phyloP scores from a whole-genome alignment of 2,113 vertebrate species.

The Vombatus ursinus region DNA sequence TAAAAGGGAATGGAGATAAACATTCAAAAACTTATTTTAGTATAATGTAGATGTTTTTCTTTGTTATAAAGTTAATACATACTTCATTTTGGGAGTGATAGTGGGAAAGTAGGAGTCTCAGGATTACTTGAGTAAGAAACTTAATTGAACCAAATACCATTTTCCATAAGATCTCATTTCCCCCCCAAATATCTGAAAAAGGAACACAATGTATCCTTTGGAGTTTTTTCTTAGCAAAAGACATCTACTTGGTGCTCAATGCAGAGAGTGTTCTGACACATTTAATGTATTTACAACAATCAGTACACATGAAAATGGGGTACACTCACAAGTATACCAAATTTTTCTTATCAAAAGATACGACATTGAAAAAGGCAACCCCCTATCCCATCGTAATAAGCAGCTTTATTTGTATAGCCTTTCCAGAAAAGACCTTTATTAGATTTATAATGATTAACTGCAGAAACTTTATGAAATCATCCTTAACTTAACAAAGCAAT shows the following conservation, averaged over 20 bases:
- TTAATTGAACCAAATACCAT: background rate
- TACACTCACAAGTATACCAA: background rate
- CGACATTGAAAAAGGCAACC: background rate
- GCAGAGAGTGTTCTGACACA: background rate
- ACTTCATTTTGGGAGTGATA: background rate
- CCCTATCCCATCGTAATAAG: background rate
- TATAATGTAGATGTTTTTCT: conserved; percentile 25
- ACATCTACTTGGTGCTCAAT: background rate
- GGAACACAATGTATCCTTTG: background rate
- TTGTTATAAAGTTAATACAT: conserved; percentile 41
- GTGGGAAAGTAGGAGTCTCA: background rate
- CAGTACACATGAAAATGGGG: background rate
- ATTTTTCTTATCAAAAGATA: background rate
- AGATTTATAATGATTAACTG: background rate
- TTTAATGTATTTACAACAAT: background rate
- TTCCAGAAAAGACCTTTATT: background rate
- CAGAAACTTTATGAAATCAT: background rate
- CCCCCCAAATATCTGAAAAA: conserved; percentile 3
- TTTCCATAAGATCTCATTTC: background rate
- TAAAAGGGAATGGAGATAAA: conserved; percentile 53
- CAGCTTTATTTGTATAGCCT: background rate
- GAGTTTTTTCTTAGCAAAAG: background rate
- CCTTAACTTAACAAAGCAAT: background rate
- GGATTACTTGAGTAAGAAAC: background rate
- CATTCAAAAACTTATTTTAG: conserved; percentile 1